Conservation (phyloP, 2,113 vertebrate species). For the Dromiciops gliroides region DNA sequence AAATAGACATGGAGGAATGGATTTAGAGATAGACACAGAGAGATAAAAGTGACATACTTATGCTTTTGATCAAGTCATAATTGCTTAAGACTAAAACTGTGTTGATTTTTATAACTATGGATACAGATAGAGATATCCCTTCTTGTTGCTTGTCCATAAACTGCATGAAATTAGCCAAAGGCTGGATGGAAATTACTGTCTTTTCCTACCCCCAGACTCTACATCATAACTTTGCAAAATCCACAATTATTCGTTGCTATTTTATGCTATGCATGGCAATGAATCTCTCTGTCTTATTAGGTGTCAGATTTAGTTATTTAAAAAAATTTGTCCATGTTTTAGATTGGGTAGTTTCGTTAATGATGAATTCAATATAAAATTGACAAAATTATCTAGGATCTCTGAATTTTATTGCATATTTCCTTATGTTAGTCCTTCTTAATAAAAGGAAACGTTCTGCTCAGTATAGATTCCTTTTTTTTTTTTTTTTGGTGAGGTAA, state of each 20-base stretch:
- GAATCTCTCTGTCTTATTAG: constrained; percentile 19
- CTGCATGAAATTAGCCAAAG: neutral
- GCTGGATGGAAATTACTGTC: neutral
- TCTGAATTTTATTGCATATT: neutral
- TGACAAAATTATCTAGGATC: neutral
- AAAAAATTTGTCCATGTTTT: neutral
- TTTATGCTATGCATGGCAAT: constrained; percentile 17
- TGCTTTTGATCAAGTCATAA: neutral
- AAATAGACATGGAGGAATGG: neutral
- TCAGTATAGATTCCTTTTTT: neutral
- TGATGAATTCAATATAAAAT: neutral
- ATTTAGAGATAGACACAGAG: neutral
- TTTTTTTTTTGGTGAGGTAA: too few species aligned
- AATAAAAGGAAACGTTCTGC: neutral
- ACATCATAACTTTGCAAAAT: neutral
- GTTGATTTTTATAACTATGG: neutral
- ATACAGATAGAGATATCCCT: neutral
- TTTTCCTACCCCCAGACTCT: neutral
- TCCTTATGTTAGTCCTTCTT: neutral
- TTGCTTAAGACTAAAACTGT: neutral
- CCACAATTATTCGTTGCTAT: neutral
- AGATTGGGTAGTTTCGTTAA: neutral
- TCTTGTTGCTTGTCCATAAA: neutral
- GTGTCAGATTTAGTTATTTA: neutral
- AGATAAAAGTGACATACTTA: neutral